Conservation (phyloP, 2,113 vertebrate species). For the Epinephelus lanceolatus region DNA sequence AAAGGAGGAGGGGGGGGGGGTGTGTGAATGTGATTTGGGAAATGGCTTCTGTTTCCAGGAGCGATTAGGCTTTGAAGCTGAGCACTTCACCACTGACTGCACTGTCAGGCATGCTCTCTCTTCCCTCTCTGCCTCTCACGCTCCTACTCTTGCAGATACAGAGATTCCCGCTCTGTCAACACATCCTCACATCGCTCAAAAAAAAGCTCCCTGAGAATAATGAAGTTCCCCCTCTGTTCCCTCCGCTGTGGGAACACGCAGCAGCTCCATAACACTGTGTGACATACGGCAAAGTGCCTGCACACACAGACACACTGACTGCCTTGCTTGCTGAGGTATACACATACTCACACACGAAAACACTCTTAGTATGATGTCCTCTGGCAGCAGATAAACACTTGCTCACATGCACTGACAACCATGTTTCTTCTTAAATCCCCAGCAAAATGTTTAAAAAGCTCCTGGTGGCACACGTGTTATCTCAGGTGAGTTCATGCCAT, state of each 20-base stretch:
- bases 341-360: slow-evolving; percentile 2
- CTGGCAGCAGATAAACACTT: slow-evolving; percentile 41
- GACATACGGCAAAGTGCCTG: slow-evolving; percentile 64
- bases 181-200: slow-evolving; percentile 61
- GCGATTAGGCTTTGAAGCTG: slow-evolving; percentile 76
- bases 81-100: slow-evolving; percentile 72
- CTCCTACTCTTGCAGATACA: slow-evolving; percentile 57
- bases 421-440: not conserved
- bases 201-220: slow-evolving; percentile 77
- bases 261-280: slow-evolving; percentile 64
- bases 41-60: slow-evolving; percentile 79
- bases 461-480: slow-evolving; percentile 34
- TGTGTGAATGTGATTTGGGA: slow-evolving; percentile 71
- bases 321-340: slow-evolving; percentile 18
- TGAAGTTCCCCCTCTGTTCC: slow-evolving; percentile 68
- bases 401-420: slow-evolving; percentile 20
- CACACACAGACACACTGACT: slow-evolving; percentile 47
- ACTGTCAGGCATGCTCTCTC: slow-evolving; percentile 62
- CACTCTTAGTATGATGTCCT: slow-evolving; percentile 36
- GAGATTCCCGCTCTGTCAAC: slow-evolving; percentile 71
- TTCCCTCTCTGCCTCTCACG: slow-evolving; percentile 46
- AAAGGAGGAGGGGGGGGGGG: slow-evolving; percentile 23
- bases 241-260: slow-evolving; percentile 56
- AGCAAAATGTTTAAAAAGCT: slow-evolving; percentile 50
- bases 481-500: slow-evolving; percentile 60